These are phyloP conservation scores for Gymnocypris eckloni DNA, from an alignment of 2,797 vertebrate species.

Conservation along the genomic window DNA sequence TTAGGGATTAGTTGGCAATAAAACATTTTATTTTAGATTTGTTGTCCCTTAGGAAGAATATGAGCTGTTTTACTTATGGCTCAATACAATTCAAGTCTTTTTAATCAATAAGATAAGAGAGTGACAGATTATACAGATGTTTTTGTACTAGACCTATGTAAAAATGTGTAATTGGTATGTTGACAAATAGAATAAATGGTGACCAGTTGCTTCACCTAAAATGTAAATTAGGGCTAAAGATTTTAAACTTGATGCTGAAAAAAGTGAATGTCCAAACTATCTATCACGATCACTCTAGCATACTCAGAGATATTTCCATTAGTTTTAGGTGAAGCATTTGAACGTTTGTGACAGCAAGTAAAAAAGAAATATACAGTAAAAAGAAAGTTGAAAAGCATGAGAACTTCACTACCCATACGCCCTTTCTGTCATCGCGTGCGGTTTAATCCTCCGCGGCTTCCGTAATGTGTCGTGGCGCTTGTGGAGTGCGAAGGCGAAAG, in stretches of 20 bases:
- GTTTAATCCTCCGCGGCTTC: conserved; percentile 67
- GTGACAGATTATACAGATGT: not conserved
- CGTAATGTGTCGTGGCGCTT: conserved; percentile 81
- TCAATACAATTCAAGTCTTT: not conserved
- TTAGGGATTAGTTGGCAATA: not conserved
- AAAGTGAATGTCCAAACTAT: too few species aligned
- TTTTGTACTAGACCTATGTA: not conserved
- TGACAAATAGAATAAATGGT: not conserved
- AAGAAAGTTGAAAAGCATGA: not conserved
- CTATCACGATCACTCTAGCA: not conserved
- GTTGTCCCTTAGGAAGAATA: not conserved
- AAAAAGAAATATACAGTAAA: not conserved
- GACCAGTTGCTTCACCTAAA: not conserved
- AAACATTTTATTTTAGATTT: not conserved
- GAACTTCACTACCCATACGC: conserved; percentile 40
- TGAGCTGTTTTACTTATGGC: not conserved
- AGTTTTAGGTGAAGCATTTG: not conserved
- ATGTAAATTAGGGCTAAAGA: not conserved
- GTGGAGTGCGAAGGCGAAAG: conserved; percentile 28
- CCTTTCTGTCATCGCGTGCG: not conserved
- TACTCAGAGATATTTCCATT: not conserved
- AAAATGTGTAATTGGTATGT: not conserved
- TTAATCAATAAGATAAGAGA: not conserved
- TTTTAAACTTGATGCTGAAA: not conserved
- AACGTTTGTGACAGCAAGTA: not conserved